Conservation (phyloP, 2,797 vertebrate species). For the Gobionotothen gibberifrons region DNA sequence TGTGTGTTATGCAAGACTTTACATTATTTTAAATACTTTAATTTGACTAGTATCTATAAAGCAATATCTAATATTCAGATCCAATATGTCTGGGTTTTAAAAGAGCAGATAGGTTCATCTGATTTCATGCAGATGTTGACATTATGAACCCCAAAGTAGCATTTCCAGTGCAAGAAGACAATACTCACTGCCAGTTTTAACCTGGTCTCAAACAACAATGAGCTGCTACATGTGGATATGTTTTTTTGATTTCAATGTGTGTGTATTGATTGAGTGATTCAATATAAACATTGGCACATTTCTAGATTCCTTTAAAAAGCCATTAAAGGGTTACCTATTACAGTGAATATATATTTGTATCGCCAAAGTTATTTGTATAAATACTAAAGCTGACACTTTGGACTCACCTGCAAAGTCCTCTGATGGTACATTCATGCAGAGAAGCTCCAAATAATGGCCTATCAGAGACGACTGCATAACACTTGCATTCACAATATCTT, state of each 20-base stretch:
- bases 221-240: not conserved
- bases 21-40: not conserved
- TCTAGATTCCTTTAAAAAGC: not conserved
- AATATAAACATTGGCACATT: not conserved
- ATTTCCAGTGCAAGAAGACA: not conserved
- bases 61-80: not conserved
- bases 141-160: not conserved
- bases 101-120: not conserved
- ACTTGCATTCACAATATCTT: not conserved
- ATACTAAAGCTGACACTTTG: not conserved
- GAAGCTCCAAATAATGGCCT: not conserved
- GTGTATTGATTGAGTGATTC: too few species aligned
- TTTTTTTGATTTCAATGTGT: not conserved
- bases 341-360: not conserved
- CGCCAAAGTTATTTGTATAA: not conserved
- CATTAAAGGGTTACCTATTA: not conserved
- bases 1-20: not conserved
- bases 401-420: not conserved
- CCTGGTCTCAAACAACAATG: not conserved
- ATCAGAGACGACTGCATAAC: not conserved
- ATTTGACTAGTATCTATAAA: not conserved
- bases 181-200: not conserved
- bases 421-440: not conserved
- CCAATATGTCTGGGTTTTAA: not conserved
- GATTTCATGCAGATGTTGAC: not conserved